Evolutionary conservation across 2,888 invertebrate species (phyloP).

Genomic region (Pachydiplax longipennis): DNA sequence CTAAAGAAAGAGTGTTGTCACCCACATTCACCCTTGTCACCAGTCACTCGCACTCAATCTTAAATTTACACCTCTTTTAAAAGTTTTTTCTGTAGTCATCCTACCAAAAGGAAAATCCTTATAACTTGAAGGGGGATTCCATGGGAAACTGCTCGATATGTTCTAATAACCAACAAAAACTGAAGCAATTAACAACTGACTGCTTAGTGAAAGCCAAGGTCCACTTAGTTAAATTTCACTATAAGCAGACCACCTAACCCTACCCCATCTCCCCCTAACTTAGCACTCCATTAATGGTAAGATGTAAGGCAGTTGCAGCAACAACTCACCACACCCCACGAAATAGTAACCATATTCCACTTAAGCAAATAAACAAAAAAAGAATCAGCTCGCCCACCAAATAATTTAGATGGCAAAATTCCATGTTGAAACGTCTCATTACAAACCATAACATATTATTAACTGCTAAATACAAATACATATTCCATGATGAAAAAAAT

Average conservation of each 20-base stretch:
- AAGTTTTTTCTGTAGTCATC: conserved; percentile 43
- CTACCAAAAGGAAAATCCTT: conserved; percentile 29
- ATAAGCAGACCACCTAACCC: conserved; percentile 42
- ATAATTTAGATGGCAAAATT: conserved; percentile 21
- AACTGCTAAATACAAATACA: conserved; percentile 1
- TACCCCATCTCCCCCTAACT: conserved; percentile 22
- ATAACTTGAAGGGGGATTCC: conserved; percentile 30
- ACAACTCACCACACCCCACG: conserved; percentile 31
- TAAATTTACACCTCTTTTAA: conserved; percentile 25
- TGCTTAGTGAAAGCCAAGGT: conserved; percentile 24
- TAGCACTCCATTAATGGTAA: conserved; percentile 31
- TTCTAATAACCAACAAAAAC: conserved; percentile 34
- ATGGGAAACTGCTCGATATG: conserved; percentile 43
- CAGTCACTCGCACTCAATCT: conserved; percentile 31
- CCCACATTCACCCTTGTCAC: conserved; percentile 46
- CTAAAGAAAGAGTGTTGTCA: conserved; percentile 47
- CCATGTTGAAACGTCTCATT: neutral
- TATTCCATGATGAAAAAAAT: conserved; percentile 26
- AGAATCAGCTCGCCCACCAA: conserved; percentile 15
- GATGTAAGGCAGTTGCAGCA: conserved; percentile 45
- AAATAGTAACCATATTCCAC: neutral
- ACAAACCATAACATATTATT: conserved; percentile 29
- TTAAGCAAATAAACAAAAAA: conserved; percentile 4
- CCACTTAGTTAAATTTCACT: conserved; percentile 18
- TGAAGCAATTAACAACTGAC: conserved; percentile 38